phyloP scores from a whole-genome alignment of 1,140 invertebrate genomes.

The Battus philenor region DNA sequence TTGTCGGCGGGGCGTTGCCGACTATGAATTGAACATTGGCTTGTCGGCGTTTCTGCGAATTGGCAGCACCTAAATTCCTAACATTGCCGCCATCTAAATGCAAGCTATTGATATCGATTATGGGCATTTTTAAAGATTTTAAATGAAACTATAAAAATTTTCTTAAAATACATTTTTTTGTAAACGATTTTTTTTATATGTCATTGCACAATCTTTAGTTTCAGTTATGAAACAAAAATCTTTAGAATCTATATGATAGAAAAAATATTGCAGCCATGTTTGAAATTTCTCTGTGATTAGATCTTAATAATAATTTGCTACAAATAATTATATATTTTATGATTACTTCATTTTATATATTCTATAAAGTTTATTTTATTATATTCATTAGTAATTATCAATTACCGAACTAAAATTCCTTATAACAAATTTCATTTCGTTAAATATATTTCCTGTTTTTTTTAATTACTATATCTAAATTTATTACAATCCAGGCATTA shows the following conservation, averaged over 20 bases:
- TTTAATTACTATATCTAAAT: no score
- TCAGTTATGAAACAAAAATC: constrained; percentile 16
- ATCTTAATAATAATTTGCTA: no score
- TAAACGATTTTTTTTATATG: not conserved
- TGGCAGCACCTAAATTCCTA: constrained; percentile 55
- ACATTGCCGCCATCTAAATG: constrained; percentile 22
- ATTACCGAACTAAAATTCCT: no score
- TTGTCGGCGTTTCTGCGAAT: constrained; percentile 58
- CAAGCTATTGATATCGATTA: not conserved
- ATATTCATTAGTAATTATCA: no score
- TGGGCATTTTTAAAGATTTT: not conserved
- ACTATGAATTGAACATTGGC: constrained; percentile 35
- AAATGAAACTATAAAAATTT: not conserved
- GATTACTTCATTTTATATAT: no score
- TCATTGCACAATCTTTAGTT: constrained; percentile 19
- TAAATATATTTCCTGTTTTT: no score
- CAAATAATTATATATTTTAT: no score
- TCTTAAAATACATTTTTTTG: not conserved
- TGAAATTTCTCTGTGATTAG: no score
- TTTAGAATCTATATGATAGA: not conserved
- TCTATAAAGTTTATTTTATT: no score
- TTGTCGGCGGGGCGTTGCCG: constrained; percentile 62
- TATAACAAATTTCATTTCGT: no score
- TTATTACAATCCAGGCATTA: no score
- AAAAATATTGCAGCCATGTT: no score